Percentiles rank a stretch among this genome's conserved stretches.
phyloP scores from a whole-genome alignment of 2,113 vertebrate species.

The Poeciliopsis prolifica region DNA sequence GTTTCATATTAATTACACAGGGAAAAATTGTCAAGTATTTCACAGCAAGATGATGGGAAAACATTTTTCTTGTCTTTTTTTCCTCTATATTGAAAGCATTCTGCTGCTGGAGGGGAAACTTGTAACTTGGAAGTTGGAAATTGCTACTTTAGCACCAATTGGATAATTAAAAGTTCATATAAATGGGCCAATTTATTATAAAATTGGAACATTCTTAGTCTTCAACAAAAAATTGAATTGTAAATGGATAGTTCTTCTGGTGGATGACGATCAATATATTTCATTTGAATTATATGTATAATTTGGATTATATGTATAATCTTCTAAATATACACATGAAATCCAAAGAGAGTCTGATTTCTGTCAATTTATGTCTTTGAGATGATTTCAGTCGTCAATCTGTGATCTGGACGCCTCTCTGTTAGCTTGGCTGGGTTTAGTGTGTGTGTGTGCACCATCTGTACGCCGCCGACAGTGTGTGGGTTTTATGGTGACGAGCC shows the following conservation, averaged over 20 bases:
- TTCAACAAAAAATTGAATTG: too few relatives aligned
- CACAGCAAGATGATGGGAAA: conserved; percentile 27
- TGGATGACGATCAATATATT: too few relatives aligned
- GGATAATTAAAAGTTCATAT: too few relatives aligned
- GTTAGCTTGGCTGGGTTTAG: conserved; percentile 33
- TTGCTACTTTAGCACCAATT: too few relatives aligned
- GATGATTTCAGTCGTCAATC: conserved; percentile 29
- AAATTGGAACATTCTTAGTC: too few relatives aligned
- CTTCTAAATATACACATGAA: conserved; percentile 54
- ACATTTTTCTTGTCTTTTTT: conserved; percentile 36
- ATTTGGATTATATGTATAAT: conserved; percentile 32
- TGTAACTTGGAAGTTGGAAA: too few relatives aligned
- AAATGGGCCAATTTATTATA: too few relatives aligned
- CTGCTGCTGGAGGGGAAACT: background rate
- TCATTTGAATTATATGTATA: conserved; percentile 15
- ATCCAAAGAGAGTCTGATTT: conserved; percentile 31
- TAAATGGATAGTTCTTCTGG: too few relatives aligned
- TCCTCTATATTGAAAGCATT: background rate
- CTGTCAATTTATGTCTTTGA: conserved; percentile 35
- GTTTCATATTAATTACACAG: conserved; percentile 44
- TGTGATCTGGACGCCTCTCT: conserved; percentile 27
- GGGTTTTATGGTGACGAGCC: conserved; percentile 29
- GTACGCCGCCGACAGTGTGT: conserved; percentile 10
- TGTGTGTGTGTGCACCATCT: conserved; percentile 35
- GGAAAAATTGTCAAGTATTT: conserved; percentile 22